These are phyloP conservation scores for Antrozous pallidus DNA, from an alignment of 2,797 vertebrate species.

Conservation along the genomic window DNA sequence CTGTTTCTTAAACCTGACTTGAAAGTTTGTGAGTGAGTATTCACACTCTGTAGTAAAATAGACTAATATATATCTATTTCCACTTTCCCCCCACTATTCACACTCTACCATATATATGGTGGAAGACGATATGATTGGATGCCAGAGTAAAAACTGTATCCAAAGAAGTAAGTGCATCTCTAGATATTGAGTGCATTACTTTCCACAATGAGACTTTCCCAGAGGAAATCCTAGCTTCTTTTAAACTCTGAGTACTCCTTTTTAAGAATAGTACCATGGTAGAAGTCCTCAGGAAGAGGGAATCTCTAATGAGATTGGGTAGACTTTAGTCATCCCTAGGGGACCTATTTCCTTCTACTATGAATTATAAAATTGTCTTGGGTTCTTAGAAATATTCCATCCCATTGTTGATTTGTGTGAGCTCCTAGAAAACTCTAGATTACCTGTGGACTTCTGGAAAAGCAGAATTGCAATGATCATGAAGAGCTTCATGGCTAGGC, in stretches of 20 bases:
- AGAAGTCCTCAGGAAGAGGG: neutral
- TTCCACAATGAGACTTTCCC: neutral
- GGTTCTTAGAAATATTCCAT: neutral
- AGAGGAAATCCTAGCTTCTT: neutral
- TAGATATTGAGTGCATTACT: neutral
- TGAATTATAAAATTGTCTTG: neutral
- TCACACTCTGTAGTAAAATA: neutral
- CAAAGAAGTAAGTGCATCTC: neutral
- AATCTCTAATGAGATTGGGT: neutral
- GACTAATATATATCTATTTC: neutral
- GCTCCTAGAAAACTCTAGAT: neutral
- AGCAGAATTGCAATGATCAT: slow-evolving; percentile 40
- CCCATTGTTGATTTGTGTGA: neutral
- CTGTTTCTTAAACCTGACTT: neutral
- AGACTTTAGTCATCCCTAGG: neutral
- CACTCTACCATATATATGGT: neutral
- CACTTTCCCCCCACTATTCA: too few species aligned
- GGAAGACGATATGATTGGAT: neutral
- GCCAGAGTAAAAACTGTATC: neutral
- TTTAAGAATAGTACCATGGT: neutral
- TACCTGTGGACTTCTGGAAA: slow-evolving; percentile 59
- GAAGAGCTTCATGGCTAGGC: slow-evolving; percentile 8
- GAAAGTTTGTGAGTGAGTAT: neutral
- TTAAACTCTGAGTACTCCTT: neutral
- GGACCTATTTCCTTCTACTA: neutral